A percentile compares a stretch with the other conserved stretches of the same genome.
phyloP scores from a whole-genome alignment of 2,113 vertebrate species.

The Muntiacus reevesi region DNA sequence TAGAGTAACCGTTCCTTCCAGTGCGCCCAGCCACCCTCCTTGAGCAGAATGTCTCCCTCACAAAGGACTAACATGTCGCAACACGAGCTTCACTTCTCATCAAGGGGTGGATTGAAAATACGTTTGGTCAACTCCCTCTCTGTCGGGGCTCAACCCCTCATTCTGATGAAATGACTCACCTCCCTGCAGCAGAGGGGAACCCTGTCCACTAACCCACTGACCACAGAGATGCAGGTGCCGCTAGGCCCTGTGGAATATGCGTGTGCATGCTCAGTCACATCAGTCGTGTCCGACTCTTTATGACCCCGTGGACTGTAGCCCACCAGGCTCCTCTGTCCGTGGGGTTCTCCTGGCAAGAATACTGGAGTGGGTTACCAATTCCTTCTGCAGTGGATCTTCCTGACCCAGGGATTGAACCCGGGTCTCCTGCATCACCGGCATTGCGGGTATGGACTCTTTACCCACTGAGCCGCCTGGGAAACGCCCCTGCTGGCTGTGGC shows the following conservation, averaged over 20 bases:
- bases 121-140: too few relatives aligned
- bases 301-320: background rate
- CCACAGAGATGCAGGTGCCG: background rate
- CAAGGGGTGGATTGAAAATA: background rate
- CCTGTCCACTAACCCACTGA: background rate
- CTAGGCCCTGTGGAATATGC: background rate
- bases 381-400: background rate
- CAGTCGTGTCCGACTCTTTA: background rate
- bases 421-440: background rate
- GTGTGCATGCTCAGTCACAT: background rate
- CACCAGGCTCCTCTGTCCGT: background rate
- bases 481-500: background rate
- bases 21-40: rapidly evolving
- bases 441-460: rapidly evolving
- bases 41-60: background rate
- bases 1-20: background rate
- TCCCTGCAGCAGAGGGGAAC: background rate
- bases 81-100: background rate
- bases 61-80: too few relatives aligned
- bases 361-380: background rate
- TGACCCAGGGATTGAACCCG: background rate
- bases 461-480: background rate
- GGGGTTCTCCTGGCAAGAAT: background rate
- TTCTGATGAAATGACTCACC: background rate
- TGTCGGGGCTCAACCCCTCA: background rate